phyloP scores from a whole-genome alignment of 2,113 vertebrate genomes.

The Hylia prasina region DNA sequence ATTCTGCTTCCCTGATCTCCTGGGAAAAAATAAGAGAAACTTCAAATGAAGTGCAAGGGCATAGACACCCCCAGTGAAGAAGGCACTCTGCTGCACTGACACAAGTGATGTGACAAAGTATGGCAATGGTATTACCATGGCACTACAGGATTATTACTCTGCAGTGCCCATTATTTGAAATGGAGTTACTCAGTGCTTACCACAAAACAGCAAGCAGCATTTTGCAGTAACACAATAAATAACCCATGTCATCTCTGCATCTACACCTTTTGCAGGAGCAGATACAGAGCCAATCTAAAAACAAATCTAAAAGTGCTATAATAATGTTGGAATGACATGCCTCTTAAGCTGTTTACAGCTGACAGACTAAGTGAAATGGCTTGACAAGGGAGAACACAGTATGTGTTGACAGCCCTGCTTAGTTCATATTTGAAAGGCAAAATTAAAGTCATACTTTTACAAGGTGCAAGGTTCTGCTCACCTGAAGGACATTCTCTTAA shows the following conservation, averaged over 20 bases:
- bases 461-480: slow-evolving; percentile 27
- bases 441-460: slow-evolving; percentile 68
- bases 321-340: slow-evolving; percentile 65
- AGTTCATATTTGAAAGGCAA: slow-evolving; percentile 67
- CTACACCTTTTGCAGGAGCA: slow-evolving; percentile 44
- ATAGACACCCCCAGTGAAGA: background rate
- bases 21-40: background rate
- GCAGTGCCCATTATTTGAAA: slow-evolving; percentile 21
- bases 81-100: background rate
- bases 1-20: background rate
- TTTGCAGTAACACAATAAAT: slow-evolving; percentile 67
- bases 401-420: slow-evolving; percentile 54
- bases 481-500: slow-evolving; percentile 60
- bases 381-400: slow-evolving; percentile 60
- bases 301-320: slow-evolving; percentile 65
- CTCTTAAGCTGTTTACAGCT: slow-evolving; percentile 72
- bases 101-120: background rate
- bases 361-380: slow-evolving; percentile 60
- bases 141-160: slow-evolving; percentile 26
- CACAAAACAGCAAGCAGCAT: slow-evolving; percentile 36
- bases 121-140: background rate
- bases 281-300: slow-evolving; percentile 61
- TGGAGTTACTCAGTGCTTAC: slow-evolving; percentile 36
- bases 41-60: background rate
- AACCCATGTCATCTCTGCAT: slow-evolving; percentile 57